These are phyloP conservation scores for Maccullochella peelii DNA, from an alignment of 2,113 vertebrate species.

Conservation along the genomic window DNA sequence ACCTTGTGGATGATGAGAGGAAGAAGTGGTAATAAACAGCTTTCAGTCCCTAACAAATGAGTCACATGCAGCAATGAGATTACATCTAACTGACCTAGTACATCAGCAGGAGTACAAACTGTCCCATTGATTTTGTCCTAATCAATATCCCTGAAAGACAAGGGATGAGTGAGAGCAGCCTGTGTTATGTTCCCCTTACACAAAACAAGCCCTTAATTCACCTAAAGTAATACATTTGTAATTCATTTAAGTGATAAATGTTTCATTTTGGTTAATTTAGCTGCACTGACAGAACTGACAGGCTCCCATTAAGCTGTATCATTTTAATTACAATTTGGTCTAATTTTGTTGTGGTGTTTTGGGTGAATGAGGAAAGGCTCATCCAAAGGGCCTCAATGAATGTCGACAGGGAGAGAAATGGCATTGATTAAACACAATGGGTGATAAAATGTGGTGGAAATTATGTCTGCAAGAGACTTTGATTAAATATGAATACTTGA, in stretches of 20 bases:
- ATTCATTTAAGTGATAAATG: slow-evolving; percentile 60
- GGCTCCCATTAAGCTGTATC: slow-evolving; percentile 48
- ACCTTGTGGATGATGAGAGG: slow-evolving; percentile 28
- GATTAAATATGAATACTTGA: slow-evolving; percentile 58
- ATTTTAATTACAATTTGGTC: slow-evolving; percentile 60
- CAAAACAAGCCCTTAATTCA: slow-evolving; percentile 55
- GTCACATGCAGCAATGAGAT: slow-evolving; percentile 31
- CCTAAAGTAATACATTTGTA: slow-evolving; percentile 55
- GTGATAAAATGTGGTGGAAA: slow-evolving; percentile 55
- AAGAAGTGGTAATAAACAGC: slow-evolving; percentile 8
- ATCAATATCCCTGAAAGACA: slow-evolving; percentile 63
- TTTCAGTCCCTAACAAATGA: slow-evolving; percentile 36
- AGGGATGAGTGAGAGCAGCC: slow-evolving; percentile 13
- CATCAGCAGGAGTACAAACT: slow-evolving; percentile 43
- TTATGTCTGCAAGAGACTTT: slow-evolving; percentile 53
- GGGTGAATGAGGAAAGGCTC: slow-evolving; percentile 38
- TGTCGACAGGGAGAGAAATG: slow-evolving; percentile 26
- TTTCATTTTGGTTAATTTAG: slow-evolving; percentile 61
- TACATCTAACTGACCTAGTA: slow-evolving; percentile 48
- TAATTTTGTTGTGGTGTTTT: slow-evolving; percentile 62
- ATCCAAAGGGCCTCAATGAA: slow-evolving; percentile 22
- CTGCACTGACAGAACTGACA: slow-evolving; percentile 55
- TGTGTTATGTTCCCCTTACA: slow-evolving; percentile 9
- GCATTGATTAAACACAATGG: slow-evolving; percentile 61
- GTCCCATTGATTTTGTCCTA: slow-evolving; percentile 53